phyloP scores from a whole-genome alignment of 1,140 invertebrate species.

The Drosophila busckii region DNA sequence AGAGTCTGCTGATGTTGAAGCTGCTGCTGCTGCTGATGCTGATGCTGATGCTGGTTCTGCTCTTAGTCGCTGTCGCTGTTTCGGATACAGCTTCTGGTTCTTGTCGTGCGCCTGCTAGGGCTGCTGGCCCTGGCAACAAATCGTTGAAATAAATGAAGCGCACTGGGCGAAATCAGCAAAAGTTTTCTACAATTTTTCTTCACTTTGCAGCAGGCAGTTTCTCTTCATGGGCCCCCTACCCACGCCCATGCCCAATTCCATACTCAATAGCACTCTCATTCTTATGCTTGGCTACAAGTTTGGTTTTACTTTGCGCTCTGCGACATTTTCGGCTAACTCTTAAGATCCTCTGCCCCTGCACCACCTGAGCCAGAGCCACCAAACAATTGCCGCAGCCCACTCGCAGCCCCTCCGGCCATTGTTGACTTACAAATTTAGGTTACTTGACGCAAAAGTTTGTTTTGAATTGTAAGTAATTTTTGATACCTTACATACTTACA shows the following conservation, averaged over 20 bases:
- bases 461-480: conserved; percentile 76
- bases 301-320: conserved; percentile 54
- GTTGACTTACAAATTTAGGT: conserved; percentile 75
- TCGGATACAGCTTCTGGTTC: conserved; percentile 4
- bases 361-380: not conserved
- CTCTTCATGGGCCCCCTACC: not conserved
- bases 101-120: conserved; percentile 21
- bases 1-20: not conserved
- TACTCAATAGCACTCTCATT: not conserved
- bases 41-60: conserved; percentile 6
- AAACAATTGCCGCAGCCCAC: not conserved
- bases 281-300: conserved; percentile 12
- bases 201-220: conserved; percentile 56
- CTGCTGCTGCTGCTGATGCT: conserved; percentile 5
- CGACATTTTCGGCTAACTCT: conserved; percentile 68
- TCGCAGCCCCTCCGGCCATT: conserved; percentile 36
- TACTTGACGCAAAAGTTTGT: conserved; percentile 70
- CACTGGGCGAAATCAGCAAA: conserved; percentile 75
- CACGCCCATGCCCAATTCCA: not conserved
- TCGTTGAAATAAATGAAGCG: conserved; percentile 75
- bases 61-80: conserved; percentile 11
- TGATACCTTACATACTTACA: conserved; percentile 57
- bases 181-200: conserved; percentile 75
- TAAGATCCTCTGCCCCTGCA: conserved; percentile 19
- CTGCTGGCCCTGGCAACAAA: conserved; percentile 61